These are phyloP conservation scores for Pongo abelii DNA, from an alignment of 2,113 vertebrate genomes.

Conservation along the genomic window DNA sequence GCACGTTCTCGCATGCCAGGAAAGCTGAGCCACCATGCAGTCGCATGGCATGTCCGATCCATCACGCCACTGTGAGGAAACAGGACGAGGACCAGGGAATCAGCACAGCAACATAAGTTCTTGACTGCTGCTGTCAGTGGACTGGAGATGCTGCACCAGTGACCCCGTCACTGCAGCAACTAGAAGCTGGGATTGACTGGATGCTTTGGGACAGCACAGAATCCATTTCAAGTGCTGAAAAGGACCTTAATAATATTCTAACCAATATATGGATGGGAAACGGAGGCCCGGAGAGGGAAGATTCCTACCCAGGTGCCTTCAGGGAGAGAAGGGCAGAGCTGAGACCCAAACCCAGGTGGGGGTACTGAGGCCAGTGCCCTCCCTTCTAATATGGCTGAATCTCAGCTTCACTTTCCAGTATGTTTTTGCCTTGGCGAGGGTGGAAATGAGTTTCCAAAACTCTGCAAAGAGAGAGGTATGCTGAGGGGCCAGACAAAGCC, in stretches of 20 bases:
- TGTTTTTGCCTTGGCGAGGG: neutral
- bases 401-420: neutral
- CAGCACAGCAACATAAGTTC: fast-evolving
- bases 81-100: neutral
- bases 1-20: neutral
- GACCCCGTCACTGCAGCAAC: neutral
- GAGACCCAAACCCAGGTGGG: neutral
- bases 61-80: neutral
- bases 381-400: neutral
- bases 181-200: neutral
- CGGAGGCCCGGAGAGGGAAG: neutral
- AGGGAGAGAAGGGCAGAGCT: neutral
- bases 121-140: neutral
- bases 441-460: neutral
- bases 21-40: neutral
- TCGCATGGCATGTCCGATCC: fast-evolving
- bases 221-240: neutral
- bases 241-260: neutral
- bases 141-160: neutral
- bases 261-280: neutral
- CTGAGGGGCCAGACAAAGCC: neutral
- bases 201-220: neutral
- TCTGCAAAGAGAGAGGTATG: neutral
- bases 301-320: fast-evolving
- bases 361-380: neutral